These are phyloP conservation scores for Colinus virginianus DNA, from an alignment of 2,113 vertebrate genomes.

Conservation along the genomic window DNA sequence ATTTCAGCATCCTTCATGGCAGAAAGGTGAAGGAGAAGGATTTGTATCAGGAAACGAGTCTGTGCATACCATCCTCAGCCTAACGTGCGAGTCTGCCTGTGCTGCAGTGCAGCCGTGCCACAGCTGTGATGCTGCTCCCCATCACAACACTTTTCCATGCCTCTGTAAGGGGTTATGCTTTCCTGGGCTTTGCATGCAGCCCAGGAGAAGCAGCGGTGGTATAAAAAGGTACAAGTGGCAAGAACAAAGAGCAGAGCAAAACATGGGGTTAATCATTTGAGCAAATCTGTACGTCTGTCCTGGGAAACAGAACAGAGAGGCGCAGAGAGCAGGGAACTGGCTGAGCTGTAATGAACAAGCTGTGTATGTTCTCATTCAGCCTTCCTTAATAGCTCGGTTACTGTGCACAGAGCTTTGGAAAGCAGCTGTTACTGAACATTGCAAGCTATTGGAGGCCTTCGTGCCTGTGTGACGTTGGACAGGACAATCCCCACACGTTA, in stretches of 20 bases:
- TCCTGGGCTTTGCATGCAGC: accelerated
- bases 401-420: not conserved
- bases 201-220: not conserved
- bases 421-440: accelerated
- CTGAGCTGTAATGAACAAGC: not conserved
- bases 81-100: accelerated
- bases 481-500: not conserved
- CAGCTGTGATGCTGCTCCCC: not conserved
- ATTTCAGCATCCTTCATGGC: not conserved
- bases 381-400: not conserved
- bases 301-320: not conserved
- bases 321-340: not conserved
- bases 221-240: not conserved
- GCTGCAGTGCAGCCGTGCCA: not conserved
- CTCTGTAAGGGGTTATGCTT: too few species aligned
- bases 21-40: not conserved
- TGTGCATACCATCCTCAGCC: not conserved
- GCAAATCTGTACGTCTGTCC: not conserved
- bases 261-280: not conserved
- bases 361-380: too few species aligned
- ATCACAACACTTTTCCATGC: accelerated
- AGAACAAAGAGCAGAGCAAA: not conserved
- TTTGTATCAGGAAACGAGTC: accelerated
- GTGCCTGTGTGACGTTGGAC: accelerated
- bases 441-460: not conserved